Evolutionary conservation across 2,888 invertebrate genomes (phyloP), one percentile per base, ranked within the genome.

Genomic region (Auanema freiburgensis): DNA sequence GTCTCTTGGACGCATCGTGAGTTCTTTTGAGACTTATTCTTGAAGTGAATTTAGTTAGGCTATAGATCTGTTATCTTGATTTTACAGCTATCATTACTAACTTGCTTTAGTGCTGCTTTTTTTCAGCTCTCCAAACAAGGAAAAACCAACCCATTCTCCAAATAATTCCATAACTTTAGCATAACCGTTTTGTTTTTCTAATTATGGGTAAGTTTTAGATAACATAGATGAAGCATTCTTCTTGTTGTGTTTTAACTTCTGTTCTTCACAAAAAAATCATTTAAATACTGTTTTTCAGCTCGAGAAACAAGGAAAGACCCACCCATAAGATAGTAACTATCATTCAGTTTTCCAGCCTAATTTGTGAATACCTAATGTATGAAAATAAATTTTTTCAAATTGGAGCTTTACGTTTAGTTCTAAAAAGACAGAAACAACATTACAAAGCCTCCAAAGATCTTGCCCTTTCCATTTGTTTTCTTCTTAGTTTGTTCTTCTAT

Each of bases 1-100:
- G 23, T 76, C 78, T 14, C 77, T 81, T 60, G 81, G 81, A 62
- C 77, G 81, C 67, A 53, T 69, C 33, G 81, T 81, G 66, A 76
- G 79, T 71, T 63, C 8, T 33, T 5, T 33, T 33, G 14, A 14
- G 24, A 23, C 11, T 11, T 25, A 5, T 8, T 5, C 3, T 33
- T 33, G 33, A 8, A 5, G 33, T 33, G 33, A 33, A 33, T 33
- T 33, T 12, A 33, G 33, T 10, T 11, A n/a, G 44, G 25, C 5
- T 18, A 46, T 3, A 46, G 46, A 3, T 46, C 10, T 46, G 10
- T 46, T 46, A 18, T 46, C 21, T n/a, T 5, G 16, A 46, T 8
- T 16, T 5, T 46, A 46, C 21, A 18, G 16, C 16, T 46, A 46
- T 46, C 3, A 46, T 5, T 3, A 46, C 21, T 46, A 16, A 46